Evolutionary conservation across 2,113 vertebrate genomes (phyloP), one percentile per base, ranked within the genome.

Genomic region (Ciconia maguari): DNA sequence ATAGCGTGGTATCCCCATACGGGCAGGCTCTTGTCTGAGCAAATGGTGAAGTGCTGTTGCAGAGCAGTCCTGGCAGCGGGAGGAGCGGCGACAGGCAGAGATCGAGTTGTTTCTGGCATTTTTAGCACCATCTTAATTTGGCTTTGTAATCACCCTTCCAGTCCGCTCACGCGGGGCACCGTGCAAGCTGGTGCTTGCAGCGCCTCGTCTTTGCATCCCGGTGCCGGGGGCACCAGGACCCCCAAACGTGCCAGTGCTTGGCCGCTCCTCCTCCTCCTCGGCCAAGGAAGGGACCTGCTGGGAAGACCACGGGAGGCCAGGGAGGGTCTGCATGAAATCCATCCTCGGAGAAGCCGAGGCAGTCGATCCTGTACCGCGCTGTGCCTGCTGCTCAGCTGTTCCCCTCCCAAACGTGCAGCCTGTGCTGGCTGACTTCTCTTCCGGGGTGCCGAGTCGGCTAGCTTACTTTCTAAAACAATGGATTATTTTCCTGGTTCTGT

Each of bases 1-100:
- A 24, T 13, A 7, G 13, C 0, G 30, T 7, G 7, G 36, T 20
- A 2, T 20, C 66, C 25, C 41, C 1, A 0, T 26, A 2, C 0
- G 3, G 61, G 12, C 42, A 19, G 42, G 71, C 58, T 38, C 27
- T 20, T 55, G 49, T 38, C 58, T 14, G 27, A 38, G 27, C 27
- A 18, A 11, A 14, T 1, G 27, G 34, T 3, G 38, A 30, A 29
- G 46, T 9, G 44, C 54, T 44, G 75, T 6, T 44, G 48, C 27
- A 22, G 29, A 2, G 18, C 27, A 5, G 27, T 38, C 32, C 44
- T 8, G 26, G 41, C 48, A 27, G 66, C 65, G 19, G 49, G n/a
- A 72, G 49, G 49, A n/a, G 49, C 2, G 0, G 21, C 15, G 15
- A 17, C 0, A 24, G 57, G 25, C 24, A 46, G 58, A 38, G 66